Base-by-base conservation (phyloP, 2,113 vertebrate genomes). In the Epinephelus fuscoguttatus region DNA sequence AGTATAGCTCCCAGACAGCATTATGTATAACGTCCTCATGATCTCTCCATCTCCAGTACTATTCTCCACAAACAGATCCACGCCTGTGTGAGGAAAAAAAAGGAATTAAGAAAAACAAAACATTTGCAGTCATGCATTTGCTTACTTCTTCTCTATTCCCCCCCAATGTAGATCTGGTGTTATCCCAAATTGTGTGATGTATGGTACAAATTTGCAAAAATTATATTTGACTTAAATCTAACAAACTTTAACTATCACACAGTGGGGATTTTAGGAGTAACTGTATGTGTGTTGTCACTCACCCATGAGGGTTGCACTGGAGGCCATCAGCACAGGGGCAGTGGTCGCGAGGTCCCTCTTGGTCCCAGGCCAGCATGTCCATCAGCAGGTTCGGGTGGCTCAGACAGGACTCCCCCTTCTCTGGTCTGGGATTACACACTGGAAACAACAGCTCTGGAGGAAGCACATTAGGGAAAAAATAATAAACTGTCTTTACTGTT, bases 291-390 rank as follows among this genome's bases (percentile, higher is more conserved):
- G 4, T 55, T 63, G 47, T 14, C 63, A 9, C 92, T 94, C 89
- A 99, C 98, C 97, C 94, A 1, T 94, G 96, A 6, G 93, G 89
- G 40, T 96, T 96, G 90, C 98, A 99, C 80, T 94, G 93, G 27
- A 99, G 94, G 56, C 96, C 94, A 1, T 88, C 91, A 0, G 93
- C 94, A 80, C 98, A 99, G 0, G 97, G 97, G 37, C 98, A 99
- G 47, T 93, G 90, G 91, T 97, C 97, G 0, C 95, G 87, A 0
- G 96, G 97, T 0, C 96, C 97, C 0, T 97, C 97, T 80, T 97
- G 92, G 23, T 98, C 97, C 98, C 98, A 99, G 85, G 96, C 95
- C 91, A 99, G 95, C 50, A 99, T 94, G 75, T 97, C 97, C 86
- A 97, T 95, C 18, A 98, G 89, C 37, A 95, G 94, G 88, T 97